These are phyloP conservation scores for Meliscaeva auricollis DNA, from an alignment of 2,888 invertebrate genomes.

Conservation along the genomic window DNA sequence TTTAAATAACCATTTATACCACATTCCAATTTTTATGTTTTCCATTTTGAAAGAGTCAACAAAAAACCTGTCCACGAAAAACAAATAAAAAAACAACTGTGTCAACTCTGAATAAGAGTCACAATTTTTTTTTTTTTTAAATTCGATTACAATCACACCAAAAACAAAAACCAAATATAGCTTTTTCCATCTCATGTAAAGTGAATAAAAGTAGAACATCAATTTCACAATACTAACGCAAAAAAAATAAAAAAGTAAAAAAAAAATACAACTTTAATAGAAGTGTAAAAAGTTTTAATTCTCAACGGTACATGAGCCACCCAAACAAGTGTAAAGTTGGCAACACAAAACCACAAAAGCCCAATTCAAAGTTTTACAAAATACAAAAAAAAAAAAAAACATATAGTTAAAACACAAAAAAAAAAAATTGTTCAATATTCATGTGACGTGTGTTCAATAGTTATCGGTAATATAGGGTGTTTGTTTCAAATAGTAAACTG, in stretches of 20 bases:
- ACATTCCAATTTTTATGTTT: too few species aligned
- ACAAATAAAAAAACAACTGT: too few species aligned
- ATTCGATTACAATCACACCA: constrained; percentile 10
- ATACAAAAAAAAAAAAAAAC: not conserved
- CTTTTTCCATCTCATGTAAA: constrained; percentile 1
- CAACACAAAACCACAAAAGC: constrained; percentile 64
- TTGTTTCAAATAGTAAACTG: not conserved
- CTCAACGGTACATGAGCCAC: constrained; percentile 36
- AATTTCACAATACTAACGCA: not conserved
- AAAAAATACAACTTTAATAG: constrained; percentile 8
- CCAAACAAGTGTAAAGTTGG: constrained; percentile 52
- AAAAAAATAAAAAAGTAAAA: not conserved
- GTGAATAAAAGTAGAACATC: constrained; percentile 34
- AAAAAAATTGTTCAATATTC: constrained; percentile 12
- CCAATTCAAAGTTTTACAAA: constrained; percentile 55
- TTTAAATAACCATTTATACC: too few species aligned
- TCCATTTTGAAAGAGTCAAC: too few species aligned
- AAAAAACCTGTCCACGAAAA: too few species aligned
- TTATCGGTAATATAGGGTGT: constrained; percentile 9
- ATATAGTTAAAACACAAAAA: not conserved
- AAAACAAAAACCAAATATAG: not conserved
- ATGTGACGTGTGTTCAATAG: constrained; percentile 25
- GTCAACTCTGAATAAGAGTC: not conserved
- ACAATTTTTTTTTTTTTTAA: not conserved
- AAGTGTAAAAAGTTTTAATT: constrained; percentile 39